phyloP scores from a whole-genome alignment of 1,140 invertebrate species.

The Heliconius melpomene region DNA sequence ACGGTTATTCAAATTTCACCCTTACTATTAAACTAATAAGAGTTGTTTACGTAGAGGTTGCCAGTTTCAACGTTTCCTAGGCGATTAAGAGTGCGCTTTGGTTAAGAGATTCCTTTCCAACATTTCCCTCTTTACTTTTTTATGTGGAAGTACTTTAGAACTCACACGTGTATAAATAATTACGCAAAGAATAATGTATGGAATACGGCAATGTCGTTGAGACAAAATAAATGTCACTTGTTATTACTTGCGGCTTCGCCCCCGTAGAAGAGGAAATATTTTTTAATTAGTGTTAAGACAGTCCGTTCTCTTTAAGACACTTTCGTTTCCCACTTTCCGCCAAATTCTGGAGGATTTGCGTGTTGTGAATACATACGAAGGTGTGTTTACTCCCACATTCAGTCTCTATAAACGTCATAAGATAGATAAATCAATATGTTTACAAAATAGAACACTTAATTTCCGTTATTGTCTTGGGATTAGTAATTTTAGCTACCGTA shows the following conservation, averaged over 20 bases:
- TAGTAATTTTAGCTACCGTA: not conserved
- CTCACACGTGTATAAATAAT: slow-evolving; percentile 7
- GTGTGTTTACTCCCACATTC: not conserved
- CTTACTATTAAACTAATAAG: not conserved
- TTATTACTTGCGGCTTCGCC: not conserved
- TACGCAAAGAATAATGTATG: not conserved
- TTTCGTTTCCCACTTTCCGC: too few species aligned
- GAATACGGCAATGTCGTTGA: not conserved
- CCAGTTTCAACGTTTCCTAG: slow-evolving; percentile 2
- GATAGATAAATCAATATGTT: not conserved
- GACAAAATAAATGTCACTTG: not conserved
- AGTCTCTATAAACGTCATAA: not conserved
- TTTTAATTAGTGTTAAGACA: too few species aligned
- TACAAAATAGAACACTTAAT: not conserved
- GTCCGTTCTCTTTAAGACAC: too few species aligned
- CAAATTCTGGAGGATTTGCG: too few species aligned
- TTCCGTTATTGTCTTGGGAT: not conserved
- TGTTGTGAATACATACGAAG: too few species aligned
- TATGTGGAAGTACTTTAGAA: slow-evolving; percentile 24
- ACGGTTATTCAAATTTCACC: not conserved
- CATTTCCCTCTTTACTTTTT: slow-evolving; percentile 18
- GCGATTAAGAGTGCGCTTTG: slow-evolving; percentile 18
- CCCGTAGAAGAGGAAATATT: too few species aligned
- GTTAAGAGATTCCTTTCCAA: slow-evolving; percentile 21
- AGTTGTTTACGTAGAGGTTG: not conserved